phyloP scores from a whole-genome alignment of 1,140 invertebrate species.

The Acromyrmex echinatior region DNA sequence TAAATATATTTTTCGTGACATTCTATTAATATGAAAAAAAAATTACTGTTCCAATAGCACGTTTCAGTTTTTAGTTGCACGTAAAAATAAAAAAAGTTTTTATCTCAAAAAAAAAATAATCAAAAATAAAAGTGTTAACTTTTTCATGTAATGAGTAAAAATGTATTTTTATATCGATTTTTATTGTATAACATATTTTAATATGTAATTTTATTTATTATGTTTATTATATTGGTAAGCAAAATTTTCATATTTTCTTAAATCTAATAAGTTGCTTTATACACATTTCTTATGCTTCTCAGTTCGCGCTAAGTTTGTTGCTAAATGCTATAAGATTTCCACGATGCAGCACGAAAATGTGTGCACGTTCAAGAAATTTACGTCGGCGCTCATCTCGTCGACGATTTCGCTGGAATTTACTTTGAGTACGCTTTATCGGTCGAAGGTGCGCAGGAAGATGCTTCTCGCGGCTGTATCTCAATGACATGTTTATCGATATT shows the following conservation, averaged over 20 bases:
- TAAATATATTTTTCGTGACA: not conserved
- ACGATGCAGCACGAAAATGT: slow-evolving; percentile 18
- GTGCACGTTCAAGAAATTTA: slow-evolving; percentile 25
- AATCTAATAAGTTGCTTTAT: not conserved
- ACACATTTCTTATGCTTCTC: not conserved
- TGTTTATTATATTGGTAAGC: not conserved
- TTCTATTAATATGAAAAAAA: no score
- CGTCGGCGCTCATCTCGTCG: slow-evolving; percentile 18
- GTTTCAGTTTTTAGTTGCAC: no score
- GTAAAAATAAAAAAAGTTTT: no score
- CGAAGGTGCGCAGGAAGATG: not conserved
- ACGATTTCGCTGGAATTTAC: slow-evolving; percentile 38
- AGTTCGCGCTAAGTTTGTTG: not conserved
- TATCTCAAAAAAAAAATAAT: no score
- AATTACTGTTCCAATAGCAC: no score
- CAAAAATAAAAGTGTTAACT: no score
- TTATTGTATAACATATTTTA: not conserved
- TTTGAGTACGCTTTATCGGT: slow-evolving; percentile 18
- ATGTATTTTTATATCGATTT: no score
- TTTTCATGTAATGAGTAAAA: not conserved
- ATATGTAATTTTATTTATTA: not conserved
- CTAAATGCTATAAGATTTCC: slow-evolving; percentile 2
- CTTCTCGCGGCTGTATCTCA: slow-evolving; percentile 37
- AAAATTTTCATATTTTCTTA: not conserved
- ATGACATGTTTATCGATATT: slow-evolving; percentile 47